Base-by-base conservation (phyloP, 2,888 invertebrate species). In the Hanleya hanleyi region DNA sequence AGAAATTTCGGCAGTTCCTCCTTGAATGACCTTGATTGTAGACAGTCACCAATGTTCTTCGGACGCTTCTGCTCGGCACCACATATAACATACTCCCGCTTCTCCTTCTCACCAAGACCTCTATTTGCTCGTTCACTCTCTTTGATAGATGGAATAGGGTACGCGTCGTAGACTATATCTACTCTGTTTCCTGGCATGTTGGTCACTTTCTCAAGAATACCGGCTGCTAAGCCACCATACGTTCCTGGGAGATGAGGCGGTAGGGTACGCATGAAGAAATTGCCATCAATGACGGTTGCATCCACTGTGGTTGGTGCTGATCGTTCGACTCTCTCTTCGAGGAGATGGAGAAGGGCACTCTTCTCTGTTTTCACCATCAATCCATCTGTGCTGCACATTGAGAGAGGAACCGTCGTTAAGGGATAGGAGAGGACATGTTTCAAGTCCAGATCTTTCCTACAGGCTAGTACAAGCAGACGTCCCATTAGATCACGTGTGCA, bases 1-100 rank as follows among this genome's bases (percentile, higher is more conserved):
- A 67, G 68, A 22, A 67, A 67, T 22, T 26, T 26, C 32, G 68
- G 68, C 7, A 67, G 68, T 32, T 67, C 7, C 41, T 67, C 26
- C 47, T 67, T 67, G 68, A 67, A 67, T 7, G 68, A 67, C 26
- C 22, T 9, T 4, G 50, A 67, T 26, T 67, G 33, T 26, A 67
- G 36, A 7, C 36, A 35, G 7, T 33, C 51, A 38, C 29, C 41
- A n/a, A n/a, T n/a, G n/a, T n/a, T n/a, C n/a, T n/a, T n/a, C n/a
- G n/a, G n/a, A n/a, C n/a, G n/a, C n/a, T n/a, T n/a, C n/a, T n/a
- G n/a, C n/a, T n/a, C n/a, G n/a, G n/a, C n/a, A n/a, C n/a, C n/a
- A n/a, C n/a, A 41, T 41, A 41, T 41, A 41, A 41, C 18, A 41
- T 41, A 41, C 41, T 41, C 41, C 41, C 41, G 41, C 41, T 41